Conservation (phyloP, 2,888 invertebrate genomes). For the Hypomecis punctinalis region DNA sequence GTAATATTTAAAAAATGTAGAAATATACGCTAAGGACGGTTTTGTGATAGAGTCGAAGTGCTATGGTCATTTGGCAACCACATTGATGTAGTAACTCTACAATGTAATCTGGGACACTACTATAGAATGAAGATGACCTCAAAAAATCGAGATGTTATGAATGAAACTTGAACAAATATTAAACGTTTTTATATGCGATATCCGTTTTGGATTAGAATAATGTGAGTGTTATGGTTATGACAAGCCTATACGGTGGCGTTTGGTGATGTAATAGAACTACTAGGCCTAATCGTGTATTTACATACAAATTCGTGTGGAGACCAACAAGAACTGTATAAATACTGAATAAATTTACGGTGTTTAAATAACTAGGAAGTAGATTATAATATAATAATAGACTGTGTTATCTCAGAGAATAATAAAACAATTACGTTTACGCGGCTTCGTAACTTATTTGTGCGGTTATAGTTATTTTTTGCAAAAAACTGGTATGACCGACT, state of each 20-base stretch:
- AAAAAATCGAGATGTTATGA: not conserved
- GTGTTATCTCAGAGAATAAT: too few relatives aligned
- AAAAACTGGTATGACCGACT: too few relatives aligned
- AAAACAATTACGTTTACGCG: too few relatives aligned
- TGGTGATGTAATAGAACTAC: constrained; percentile 13
- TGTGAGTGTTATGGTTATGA: not conserved
- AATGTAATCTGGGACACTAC: not conserved
- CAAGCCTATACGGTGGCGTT: not conserved
- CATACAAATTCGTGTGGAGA: constrained; percentile 10
- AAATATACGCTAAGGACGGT: too few relatives aligned
- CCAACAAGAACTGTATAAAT: constrained; percentile 1
- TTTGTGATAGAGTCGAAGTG: too few relatives aligned
- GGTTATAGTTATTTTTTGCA: too few relatives aligned
- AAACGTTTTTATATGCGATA: constrained; percentile 8
- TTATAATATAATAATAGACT: not conserved
- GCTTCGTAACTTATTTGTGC: too few relatives aligned
- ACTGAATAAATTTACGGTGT: constrained; percentile 2
- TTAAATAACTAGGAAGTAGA: constrained; percentile 4
- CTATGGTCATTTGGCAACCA: not conserved
- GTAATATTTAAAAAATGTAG: too few relatives aligned
- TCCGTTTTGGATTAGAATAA: constrained; percentile 15
- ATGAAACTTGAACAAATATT: constrained; percentile 5
- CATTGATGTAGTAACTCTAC: not conserved
- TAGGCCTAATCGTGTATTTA: constrained; percentile 20
- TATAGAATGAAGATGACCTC: not conserved